Base-by-base conservation (phyloP, 2,888 invertebrate genomes). In the Ashinkailepas kermadecensis region DNA sequence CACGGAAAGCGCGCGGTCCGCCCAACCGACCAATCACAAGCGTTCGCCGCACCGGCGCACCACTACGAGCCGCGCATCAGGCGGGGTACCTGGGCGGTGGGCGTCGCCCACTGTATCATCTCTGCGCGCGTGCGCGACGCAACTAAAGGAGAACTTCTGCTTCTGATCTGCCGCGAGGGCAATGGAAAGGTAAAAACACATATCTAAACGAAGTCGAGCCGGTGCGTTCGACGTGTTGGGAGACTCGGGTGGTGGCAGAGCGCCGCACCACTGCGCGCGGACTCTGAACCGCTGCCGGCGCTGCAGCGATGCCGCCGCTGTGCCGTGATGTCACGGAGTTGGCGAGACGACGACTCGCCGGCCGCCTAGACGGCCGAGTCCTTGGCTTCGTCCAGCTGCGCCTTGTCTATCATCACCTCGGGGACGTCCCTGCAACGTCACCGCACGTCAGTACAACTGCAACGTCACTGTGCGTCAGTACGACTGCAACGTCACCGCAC, bases 181-280 rank as follows among this genome's bases (percentile, higher is more conserved):
- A 39, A 70, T 70, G 70, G 39, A 70, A 70, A 70, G 39, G 39
- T 70, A 70, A 70, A 58, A 67, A 70, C 70, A 70, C 70, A 70
- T 12, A 70, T 70, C 70, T 70, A 70, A 70, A 70, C 70, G 39
- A 39, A 39, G 39, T 39, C 39, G 39, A 39, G 1, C 39, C 39
- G 39, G 39, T 39, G 39, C 4, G 39, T 39, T 39, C 39, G 39
- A 39, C 39, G 39, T 39, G 39, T 4, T 39, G 39, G 39, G 39
- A 39, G 39, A 39, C 39, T 39, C 39, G 39, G 39, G 39, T 4
- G 39, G 39, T 4, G 70, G 70, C 11, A 9, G 9, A 25, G 23
- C 70, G 70, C 6, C 70, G n/a, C 15, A 39, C 15, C 1, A 15
- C 15, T 10, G n/a, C 23, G 67, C 25, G 10, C 13, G 39, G 39